Evolutionary conservation across 2,888 invertebrate genomes (phyloP).

Genomic region (Ypsolopha scabrella): DNA sequence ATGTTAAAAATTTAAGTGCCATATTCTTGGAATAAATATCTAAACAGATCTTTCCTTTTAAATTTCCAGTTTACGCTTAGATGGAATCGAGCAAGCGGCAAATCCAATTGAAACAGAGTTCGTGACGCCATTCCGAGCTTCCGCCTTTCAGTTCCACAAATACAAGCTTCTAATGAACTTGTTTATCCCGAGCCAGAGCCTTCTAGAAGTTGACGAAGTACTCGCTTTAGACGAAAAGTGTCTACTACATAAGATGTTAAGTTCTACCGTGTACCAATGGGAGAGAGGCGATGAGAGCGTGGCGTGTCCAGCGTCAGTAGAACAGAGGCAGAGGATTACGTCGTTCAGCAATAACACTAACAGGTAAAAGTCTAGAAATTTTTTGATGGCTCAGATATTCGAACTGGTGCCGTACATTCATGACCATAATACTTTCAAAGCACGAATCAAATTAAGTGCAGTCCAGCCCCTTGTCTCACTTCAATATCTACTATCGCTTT

Average conservation of each 20-base stretch:
- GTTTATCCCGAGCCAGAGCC: slow-evolving; percentile 63
- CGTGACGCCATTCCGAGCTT: slow-evolving; percentile 69
- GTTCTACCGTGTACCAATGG: slow-evolving; percentile 68
- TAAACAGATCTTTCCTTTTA: background rate
- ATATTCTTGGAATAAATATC: background rate
- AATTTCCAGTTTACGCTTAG: slow-evolving; percentile 66
- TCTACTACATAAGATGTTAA: slow-evolving; percentile 67
- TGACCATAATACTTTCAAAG: no score
- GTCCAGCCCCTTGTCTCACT: no score
- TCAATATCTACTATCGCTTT: no score
- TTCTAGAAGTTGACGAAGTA: slow-evolving; percentile 38
- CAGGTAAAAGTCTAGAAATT: slow-evolving; percentile 6
- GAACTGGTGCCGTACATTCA: no score
- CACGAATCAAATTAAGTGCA: no score
- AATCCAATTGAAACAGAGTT: slow-evolving; percentile 54
- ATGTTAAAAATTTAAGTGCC: no score
- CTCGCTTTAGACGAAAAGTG: slow-evolving; percentile 58
- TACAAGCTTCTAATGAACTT: slow-evolving; percentile 71
- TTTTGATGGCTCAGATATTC: no score
- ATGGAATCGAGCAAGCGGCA: slow-evolving; percentile 69
- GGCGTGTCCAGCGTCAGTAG: slow-evolving; percentile 55
- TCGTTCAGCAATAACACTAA: slow-evolving; percentile 5
- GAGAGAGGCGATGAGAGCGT: slow-evolving; percentile 70
- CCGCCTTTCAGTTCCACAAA: slow-evolving; percentile 70
- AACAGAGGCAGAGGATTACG: slow-evolving; percentile 35